Evolutionary conservation across 2,113 vertebrate genomes (phyloP).

Genomic region (Fulmarus glacialis): DNA sequence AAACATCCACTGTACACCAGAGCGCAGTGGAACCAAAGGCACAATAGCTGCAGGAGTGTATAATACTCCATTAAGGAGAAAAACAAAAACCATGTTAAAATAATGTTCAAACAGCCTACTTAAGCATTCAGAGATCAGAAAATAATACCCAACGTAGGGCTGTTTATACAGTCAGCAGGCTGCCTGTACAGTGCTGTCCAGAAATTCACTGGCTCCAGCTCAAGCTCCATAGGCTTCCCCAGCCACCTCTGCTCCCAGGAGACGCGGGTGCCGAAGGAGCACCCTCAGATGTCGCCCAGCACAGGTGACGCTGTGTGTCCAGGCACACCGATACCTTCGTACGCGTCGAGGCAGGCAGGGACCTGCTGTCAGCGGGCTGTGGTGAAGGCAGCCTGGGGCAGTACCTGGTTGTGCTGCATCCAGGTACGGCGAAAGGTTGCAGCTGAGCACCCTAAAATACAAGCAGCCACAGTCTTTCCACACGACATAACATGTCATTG

Average conservation of each 20-base stretch:
- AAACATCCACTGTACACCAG: not conserved
- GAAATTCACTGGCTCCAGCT: not conserved
- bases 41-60: not conserved
- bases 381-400: not conserved
- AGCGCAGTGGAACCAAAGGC: not conserved
- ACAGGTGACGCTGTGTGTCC: too few relatives aligned
- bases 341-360: fast-evolving
- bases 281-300: not conserved
- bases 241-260: not conserved
- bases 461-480: not conserved
- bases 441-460: not conserved
- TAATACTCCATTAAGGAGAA: conserved; percentile 7
- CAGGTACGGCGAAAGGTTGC: not conserved
- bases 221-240: not conserved
- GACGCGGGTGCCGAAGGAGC: not conserved
- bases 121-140: not conserved
- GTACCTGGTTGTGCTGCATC: not conserved
- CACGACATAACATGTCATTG: not conserved
- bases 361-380: not conserved
- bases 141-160: not conserved
- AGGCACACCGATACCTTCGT: not conserved
- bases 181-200: not conserved
- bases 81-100: not conserved
- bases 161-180: not conserved
- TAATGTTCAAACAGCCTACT: not conserved